Base-by-base conservation (phyloP, 1,140 invertebrate genomes). In the Nymphalis io region DNA sequence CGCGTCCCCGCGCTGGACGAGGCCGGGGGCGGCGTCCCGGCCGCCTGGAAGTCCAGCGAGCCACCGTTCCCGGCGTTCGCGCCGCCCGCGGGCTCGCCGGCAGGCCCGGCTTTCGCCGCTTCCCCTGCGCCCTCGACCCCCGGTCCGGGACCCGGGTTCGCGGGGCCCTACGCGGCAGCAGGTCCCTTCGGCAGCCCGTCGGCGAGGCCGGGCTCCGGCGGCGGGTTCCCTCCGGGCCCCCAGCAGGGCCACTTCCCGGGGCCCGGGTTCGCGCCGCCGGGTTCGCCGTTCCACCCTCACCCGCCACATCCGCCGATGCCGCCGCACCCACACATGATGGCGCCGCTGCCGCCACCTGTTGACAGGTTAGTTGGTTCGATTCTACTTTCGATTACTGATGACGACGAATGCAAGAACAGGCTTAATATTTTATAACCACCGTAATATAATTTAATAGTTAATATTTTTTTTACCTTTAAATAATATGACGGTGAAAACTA, bases 291-390 rank as follows among this genome's bases (percentile, higher is more conserved):
- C 71, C 88, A 90, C 76, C 85, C 86, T 61, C 87, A 88, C 73
- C 75, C 85, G 60, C 85, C 87, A 64, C 88, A 89, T 72, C 86
- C 87, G 64, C 83, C 85, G 42, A 85, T 88, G 87, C 86, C 85
- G 58, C 86, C 86, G 62, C 88, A 90, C 68, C 88, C 88, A 53
- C 88, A 90, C 72, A 90, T 90, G 88, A 90, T 90, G 87, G 87
- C 88, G 73, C 88, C 88, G 18, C 72, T 90, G 39, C 88, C 88
- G 74, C 88, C 88, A 23, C 88, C 87, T 69, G 88, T 90, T 73
- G 88, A 90, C 82, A 90, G 88, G 87, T 89, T 20, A 80, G 85
- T 70, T 21, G 16, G 23, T 27, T 46, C 20, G 42, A 46, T n/a
- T 42, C 15, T 42, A 42, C 40, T 5, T 33, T 33, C 27, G 6